Base-by-base conservation (phyloP, 2,797 vertebrate species). In the Cryptoblepharus egeriae region DNA sequence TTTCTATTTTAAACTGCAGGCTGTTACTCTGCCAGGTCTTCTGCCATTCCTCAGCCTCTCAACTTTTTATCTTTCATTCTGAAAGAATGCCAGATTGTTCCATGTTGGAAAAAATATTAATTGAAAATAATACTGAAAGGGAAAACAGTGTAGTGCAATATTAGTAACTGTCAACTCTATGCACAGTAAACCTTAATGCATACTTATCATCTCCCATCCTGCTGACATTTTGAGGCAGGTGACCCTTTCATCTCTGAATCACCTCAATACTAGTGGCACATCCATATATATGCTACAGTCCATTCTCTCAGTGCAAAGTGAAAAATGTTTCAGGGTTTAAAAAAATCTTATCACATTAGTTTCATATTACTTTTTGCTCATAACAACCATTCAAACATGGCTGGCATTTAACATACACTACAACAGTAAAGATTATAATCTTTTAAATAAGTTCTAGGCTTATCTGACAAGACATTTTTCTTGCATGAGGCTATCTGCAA, bases 371-470 rank as follows among this genome's bases (percentile, higher is more conserved):
- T 81, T 93, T 92, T 92, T 85, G 58, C 81, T 92, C n/a, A 86
- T 73, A 92, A 81, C 65, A 73, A 79, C 82, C 86, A 75, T 71
- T 89, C 71, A 88, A 77, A 79, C 61, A 75, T 15, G 13, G 82
- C 82, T 93, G 91, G 64, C 87, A 91, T 92, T 94, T 91, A 92
- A 92, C 81, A 92, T 85, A 88, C 39, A 77, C 71, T 83, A 82
- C 79, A 84, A 71, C 87, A 28, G 37, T 88, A 90, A 87, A 94
- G 86, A 92, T 85, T 88, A 35, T 80, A 92, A 92, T 93, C 89
- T 92, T 77, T 90, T 89, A 92, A 95, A 93, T 94, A 92, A 85
- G 80, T 92, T 94, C 93, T 84, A 81, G 63, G 24, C 45, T 92
- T 90, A 93, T 88, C 90, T 90, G 80, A 88, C 35, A 85, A 83